Evolutionary conservation across 37 sponge, comb jelly and placozoan species (phyloP).

Genomic region (Ephydatia muelleri): DNA sequence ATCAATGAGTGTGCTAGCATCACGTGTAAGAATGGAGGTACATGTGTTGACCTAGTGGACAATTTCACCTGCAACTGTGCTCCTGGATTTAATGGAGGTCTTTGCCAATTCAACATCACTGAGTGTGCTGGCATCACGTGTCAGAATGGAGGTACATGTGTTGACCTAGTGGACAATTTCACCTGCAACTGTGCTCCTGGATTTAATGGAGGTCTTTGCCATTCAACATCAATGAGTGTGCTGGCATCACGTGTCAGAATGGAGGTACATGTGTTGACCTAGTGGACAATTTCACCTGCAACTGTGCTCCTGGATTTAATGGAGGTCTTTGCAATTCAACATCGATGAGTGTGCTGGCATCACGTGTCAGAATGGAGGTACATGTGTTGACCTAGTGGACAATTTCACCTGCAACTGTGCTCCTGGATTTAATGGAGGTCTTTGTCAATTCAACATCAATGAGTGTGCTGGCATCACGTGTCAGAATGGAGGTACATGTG

Average conservation of each 20-base stretch:
- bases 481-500: conserved; percentile 50
- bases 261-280: conserved; percentile 45
- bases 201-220: conserved; percentile 50
- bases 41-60: conserved; percentile 27
- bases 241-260: conserved; percentile 25
- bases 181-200: conserved; percentile 49
- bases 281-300: conserved; percentile 16
- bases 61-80: conserved; percentile 53
- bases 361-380: conserved; percentile 62
- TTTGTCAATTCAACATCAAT: conserved; percentile 51
- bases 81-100: conserved; percentile 26
- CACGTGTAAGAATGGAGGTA: not conserved
- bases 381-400: conserved; percentile 48
- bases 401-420: conserved; percentile 54
- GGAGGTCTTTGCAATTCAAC: conserved; percentile 41
- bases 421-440: conserved; percentile 48
- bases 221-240: conserved; percentile 52
- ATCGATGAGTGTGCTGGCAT: conserved; percentile 63
- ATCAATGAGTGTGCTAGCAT: conserved; percentile 58
- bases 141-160: conserved; percentile 63
- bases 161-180: conserved; percentile 19
- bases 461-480: conserved; percentile 53
- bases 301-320: conserved; percentile 54
- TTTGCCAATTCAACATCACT: conserved; percentile 32
- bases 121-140: conserved; percentile 47